Conservation (phyloP, 2,113 vertebrate species). For the Ciconia boyciana region DNA sequence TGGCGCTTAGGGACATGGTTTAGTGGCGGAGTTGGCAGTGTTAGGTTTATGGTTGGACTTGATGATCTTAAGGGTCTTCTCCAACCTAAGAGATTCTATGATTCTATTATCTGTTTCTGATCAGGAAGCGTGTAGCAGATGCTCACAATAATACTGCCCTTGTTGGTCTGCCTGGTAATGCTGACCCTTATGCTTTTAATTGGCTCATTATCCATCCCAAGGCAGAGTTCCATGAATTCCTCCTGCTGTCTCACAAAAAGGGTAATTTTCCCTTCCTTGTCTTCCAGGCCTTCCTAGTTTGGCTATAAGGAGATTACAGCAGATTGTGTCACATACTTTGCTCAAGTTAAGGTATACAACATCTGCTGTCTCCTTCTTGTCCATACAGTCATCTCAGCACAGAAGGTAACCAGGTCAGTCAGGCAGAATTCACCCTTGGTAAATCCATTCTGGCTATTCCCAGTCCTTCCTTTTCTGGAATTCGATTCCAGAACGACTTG, state of each 20-base stretch:
- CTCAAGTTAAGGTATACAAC: background rate
- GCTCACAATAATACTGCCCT: background rate
- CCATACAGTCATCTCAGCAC: background rate
- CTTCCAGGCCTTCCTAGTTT: background rate
- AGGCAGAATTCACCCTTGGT: background rate
- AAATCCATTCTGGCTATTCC: background rate
- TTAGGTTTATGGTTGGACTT: too few relatives aligned
- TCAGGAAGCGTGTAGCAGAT: background rate
- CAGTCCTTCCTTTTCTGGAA: background rate
- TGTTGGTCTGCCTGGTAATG: background rate
- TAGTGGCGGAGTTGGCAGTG: too few relatives aligned
- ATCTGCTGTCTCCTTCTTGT: background rate
- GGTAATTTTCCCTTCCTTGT: background rate
- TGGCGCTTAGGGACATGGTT: too few relatives aligned
- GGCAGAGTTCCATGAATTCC: background rate
- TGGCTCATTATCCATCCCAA: background rate
- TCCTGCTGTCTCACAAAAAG: background rate
- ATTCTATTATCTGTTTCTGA: background rate
- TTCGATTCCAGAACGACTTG: background rate
- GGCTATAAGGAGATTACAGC: background rate
- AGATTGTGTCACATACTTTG: background rate
- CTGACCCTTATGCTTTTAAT: background rate
- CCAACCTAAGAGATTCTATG: too few relatives aligned
- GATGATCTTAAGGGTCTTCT: too few relatives aligned
- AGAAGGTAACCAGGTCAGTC: background rate